These are phyloP conservation scores for Ophion obscuratus DNA, from an alignment of 2,888 invertebrate genomes.

Conservation along the genomic window DNA sequence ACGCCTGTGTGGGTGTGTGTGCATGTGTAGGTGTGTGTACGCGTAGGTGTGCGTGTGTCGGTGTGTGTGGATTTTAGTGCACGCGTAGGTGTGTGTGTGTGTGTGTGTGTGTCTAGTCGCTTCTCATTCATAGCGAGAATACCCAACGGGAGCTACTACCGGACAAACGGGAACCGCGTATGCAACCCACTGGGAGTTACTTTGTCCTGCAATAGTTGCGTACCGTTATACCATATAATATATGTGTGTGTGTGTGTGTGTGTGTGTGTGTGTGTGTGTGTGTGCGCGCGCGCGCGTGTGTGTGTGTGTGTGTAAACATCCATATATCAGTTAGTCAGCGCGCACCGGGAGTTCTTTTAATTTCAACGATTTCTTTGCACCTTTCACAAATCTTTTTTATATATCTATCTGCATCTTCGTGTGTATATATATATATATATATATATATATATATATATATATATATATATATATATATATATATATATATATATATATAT, in stretches of 20 bases:
- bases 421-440: neutral
- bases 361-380: slow-evolving; percentile 57
- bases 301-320: slow-evolving; percentile 66
- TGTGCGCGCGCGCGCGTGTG: no score
- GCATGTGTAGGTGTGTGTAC: rapidly evolving
- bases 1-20: no score
- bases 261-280: no score
- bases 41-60: no score
- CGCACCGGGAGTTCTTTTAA: slow-evolving; percentile 77
- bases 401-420: neutral
- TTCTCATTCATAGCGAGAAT: slow-evolving; percentile 50
- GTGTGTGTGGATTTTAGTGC: no score
- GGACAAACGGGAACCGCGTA: slow-evolving; percentile 49
- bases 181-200: slow-evolving; percentile 52
- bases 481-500: neutral
- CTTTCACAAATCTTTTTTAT: slow-evolving; percentile 30
- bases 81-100: no score
- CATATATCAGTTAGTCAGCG: slow-evolving; percentile 81
- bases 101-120: neutral
- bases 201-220: slow-evolving; percentile 43
- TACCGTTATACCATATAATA: slow-evolving; percentile 9
- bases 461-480: neutral
- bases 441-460: neutral
- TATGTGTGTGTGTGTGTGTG: neutral
- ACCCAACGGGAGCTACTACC: slow-evolving; percentile 59